Base-by-base conservation (phyloP, 2,797 vertebrate species). In the Mormyrus hasselquistii region DNA sequence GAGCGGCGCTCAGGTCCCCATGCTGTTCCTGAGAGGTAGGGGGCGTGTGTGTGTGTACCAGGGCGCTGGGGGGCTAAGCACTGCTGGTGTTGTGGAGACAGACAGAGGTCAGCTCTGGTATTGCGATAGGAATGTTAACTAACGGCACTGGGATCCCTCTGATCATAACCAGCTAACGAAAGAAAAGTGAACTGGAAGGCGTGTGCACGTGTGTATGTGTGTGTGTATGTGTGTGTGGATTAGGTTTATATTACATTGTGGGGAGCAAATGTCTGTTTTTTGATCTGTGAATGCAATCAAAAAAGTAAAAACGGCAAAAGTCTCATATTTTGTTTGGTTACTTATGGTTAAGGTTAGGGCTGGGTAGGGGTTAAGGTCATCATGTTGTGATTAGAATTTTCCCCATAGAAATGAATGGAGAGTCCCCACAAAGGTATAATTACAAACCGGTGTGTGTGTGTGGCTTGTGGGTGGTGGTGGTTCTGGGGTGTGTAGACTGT, bases 21-120 rank as follows among this genome's bases (percentile, higher is more conserved):
- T 89, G 91, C 90, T 91, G 10, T 92, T 93, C 90, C 91, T 91
- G 55, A 92, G 90, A 93, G 93, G 93, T 93, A 93, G 49, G 50
- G 44, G 34, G 50, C 10, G 4, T 34, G 50, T 1, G 47, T 86
- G 50, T 7, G 49, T 86, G 52, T 86, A 1, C 25, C 16, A 5
- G 38, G 86, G 38, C 1, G 16, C 29, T 2, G 16, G 55, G 53
- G n/a, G 16, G 22, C 12, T 8, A 16, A 10, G 86, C 9, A 25
- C 38, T 22, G 53, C 52, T n/a, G 29, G 1, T 41, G 52, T 25
- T 12, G 14, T 49, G 12, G 14, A 69, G 44, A 44, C 50, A 29
- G 29, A 34, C 29, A 34, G 29, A 29, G 16, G 65, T 44, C 34
- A 14, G 22, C 14, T 9, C 29, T 76, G 9, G 47, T 76, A 41